phyloP scores from a whole-genome alignment of 1,140 invertebrate species.

The Cydia fagiglandana region DNA sequence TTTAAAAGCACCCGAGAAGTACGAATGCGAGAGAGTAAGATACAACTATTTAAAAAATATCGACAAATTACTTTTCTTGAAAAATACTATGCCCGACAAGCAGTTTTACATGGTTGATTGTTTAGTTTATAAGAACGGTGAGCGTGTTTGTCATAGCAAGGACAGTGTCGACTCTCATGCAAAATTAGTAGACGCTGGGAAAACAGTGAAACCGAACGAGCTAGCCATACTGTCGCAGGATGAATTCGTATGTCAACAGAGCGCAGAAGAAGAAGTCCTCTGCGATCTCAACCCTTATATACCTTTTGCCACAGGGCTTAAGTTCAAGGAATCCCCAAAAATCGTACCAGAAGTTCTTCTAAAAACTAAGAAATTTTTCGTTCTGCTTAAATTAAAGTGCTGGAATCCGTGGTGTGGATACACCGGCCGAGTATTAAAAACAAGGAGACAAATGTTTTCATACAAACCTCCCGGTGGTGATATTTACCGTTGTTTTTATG shows the following conservation, averaged over 20 bases:
- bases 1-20: slow-evolving; percentile 37
- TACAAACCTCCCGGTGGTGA: slow-evolving; percentile 60
- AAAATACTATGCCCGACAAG: slow-evolving; percentile 55
- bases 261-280: slow-evolving; percentile 43
- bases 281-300: slow-evolving; percentile 59
- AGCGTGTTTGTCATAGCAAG: slow-evolving; percentile 62
- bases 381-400: slow-evolving; percentile 52
- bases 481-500: slow-evolving; percentile 64
- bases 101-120: slow-evolving; percentile 64
- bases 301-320: slow-evolving; percentile 48
- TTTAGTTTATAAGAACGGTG: slow-evolving; percentile 58
- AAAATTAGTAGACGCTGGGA: slow-evolving; percentile 57
- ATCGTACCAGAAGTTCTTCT: slow-evolving; percentile 50
- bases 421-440: slow-evolving; percentile 39
- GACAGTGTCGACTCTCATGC: slow-evolving; percentile 51
- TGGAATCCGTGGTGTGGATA: slow-evolving; percentile 60
- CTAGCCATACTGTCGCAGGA: slow-evolving; percentile 59
- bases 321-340: slow-evolving; percentile 44
- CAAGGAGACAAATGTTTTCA: slow-evolving; percentile 33
- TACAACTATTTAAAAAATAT: slow-evolving; percentile 60
- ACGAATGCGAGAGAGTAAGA: slow-evolving; percentile 54
- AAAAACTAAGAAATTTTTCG: slow-evolving; percentile 47
- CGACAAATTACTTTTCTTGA: slow-evolving; percentile 63
- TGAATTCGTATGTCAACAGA: slow-evolving; percentile 67
- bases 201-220: slow-evolving; percentile 55